phyloP scores from a whole-genome alignment of 2,888 invertebrate genomes.

The Timema podura region DNA sequence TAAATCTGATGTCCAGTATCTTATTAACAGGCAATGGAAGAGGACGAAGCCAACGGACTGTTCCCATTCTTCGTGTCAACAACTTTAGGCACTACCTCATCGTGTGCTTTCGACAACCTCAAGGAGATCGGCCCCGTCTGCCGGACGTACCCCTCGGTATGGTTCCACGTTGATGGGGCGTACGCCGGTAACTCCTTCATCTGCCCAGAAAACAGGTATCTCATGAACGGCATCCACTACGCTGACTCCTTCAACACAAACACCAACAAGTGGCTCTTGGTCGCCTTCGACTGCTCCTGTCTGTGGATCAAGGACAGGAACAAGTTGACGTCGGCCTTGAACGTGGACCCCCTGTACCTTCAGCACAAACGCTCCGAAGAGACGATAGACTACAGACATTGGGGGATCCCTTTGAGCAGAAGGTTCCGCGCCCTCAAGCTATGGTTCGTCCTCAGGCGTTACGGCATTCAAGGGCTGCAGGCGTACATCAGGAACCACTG shows the following conservation, averaged over 20 bases:
- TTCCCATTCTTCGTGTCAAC: slow-evolving; percentile 80
- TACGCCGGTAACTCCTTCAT: slow-evolving; percentile 85
- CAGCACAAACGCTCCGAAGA: slow-evolving; percentile 74
- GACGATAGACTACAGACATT: slow-evolving; percentile 71
- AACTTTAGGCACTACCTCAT: slow-evolving; percentile 78
- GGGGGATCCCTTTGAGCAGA: slow-evolving; percentile 81
- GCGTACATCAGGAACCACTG: slow-evolving; percentile 80
- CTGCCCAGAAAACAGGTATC: slow-evolving; percentile 72
- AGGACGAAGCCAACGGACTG: slow-evolving; percentile 68
- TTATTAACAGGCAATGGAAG: slow-evolving; percentile 52
- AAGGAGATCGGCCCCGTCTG: slow-evolving; percentile 71
- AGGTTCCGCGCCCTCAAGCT: slow-evolving; percentile 81
- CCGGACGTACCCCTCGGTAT: slow-evolving; percentile 59
- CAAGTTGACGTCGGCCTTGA: slow-evolving; percentile 73
- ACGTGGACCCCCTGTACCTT: slow-evolving; percentile 81
- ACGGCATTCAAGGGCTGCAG: slow-evolving; percentile 78
- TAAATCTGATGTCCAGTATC: too few relatives aligned
- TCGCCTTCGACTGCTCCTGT: slow-evolving; percentile 80
- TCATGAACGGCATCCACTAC: slow-evolving; percentile 63
- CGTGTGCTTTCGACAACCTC: slow-evolving; percentile 79
- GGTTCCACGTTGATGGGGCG: slow-evolving; percentile 86
- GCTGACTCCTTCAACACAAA: slow-evolving; percentile 86
- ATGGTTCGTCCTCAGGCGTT: slow-evolving; percentile 81
- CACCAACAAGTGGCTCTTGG: slow-evolving; percentile 82
- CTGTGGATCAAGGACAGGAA: slow-evolving; percentile 75